Base-by-base conservation (phyloP, 92 coral and sea anemone genomes). In the Muricea muricata region DNA sequence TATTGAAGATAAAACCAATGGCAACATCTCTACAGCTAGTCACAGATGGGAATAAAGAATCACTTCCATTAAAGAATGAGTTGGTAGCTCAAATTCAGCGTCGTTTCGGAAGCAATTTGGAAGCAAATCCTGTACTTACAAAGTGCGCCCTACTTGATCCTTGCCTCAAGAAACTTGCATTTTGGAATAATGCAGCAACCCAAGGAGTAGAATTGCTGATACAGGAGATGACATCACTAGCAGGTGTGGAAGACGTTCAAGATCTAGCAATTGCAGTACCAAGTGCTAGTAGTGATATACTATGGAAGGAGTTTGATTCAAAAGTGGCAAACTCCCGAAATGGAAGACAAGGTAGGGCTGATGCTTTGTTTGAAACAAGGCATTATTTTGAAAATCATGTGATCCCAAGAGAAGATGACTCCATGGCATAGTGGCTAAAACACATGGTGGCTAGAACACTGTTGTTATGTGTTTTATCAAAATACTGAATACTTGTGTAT, bases 141-240 rank as follows among this genome's bases (percentile, higher is more conserved):
- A 45, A 75, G 78, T 78, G 65, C 65, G 77, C 89, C 37, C 39
- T 85, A n/a, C 29, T 85, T n/a, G 89, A 85, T 85, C 89, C 84
- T 45, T 65, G 78, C 15, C 28, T 85, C 34, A 85, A 85, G 89
- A 85, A 85, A 61, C n/a, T 85, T 54, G 89, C 89, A 24, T 65
- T 85, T 39, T 4, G 45, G 48, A 81, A 85, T 35, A 26, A 71
- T 63, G 68, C 41, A 20, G 69, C 56, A 20, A 63, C 33, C 12
- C 84, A 75, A 29, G 89, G 77, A 6, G 77, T 56, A 45, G 28
- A 76, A 18, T 34, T 17, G 34, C 70, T 85, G 11, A 20, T 85
- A 15, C 84, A 85, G 70, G 82, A 84, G 84, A 24, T 61, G 68
- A 6, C 33, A 61, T 61, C 33, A 61, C 11, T 61, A 21, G 34